Percentiles rank a stretch among this genome's conserved stretches.
These are phyloP conservation scores for Ameiurus melas DNA, from an alignment of 2,113 vertebrate genomes.

Conservation along the genomic window DNA sequence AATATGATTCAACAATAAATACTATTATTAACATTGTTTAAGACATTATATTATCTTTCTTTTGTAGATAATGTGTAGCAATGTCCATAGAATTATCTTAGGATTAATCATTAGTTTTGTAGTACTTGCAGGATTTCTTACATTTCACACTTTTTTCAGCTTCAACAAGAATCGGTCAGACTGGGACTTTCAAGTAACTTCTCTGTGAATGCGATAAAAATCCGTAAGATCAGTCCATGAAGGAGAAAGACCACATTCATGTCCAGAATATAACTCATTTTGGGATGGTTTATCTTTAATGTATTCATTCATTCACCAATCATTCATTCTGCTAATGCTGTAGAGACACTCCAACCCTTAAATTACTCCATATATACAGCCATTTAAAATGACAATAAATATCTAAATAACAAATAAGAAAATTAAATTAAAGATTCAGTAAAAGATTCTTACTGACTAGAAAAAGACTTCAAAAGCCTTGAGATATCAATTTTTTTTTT, in stretches of 20 bases:
- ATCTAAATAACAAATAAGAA: no score
- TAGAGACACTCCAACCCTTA: background rate
- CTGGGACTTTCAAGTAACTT: background rate
- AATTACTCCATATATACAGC: no score
- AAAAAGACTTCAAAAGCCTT: no score
- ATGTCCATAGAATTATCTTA: background rate
- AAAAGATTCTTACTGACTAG: no score
- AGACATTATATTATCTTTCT: background rate
- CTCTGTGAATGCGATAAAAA: background rate
- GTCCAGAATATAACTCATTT: background rate
- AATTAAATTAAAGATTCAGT: no score
- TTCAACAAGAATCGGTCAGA: slow-evolving; percentile 8
- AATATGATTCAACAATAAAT: no score
- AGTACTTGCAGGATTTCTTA: background rate
- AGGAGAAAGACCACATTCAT: background rate
- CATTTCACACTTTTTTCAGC: background rate
- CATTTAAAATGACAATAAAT: no score
- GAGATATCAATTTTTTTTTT: no score
- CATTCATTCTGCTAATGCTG: background rate
- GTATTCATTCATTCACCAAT: background rate
- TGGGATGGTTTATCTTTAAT: background rate
- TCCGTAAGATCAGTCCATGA: background rate
- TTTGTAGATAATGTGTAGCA: background rate
- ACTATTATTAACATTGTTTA: no score
- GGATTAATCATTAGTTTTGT: background rate